These are phyloP conservation scores for Schrankia costaestrigalis DNA, from an alignment of 2,888 invertebrate genomes.

Conservation along the genomic window DNA sequence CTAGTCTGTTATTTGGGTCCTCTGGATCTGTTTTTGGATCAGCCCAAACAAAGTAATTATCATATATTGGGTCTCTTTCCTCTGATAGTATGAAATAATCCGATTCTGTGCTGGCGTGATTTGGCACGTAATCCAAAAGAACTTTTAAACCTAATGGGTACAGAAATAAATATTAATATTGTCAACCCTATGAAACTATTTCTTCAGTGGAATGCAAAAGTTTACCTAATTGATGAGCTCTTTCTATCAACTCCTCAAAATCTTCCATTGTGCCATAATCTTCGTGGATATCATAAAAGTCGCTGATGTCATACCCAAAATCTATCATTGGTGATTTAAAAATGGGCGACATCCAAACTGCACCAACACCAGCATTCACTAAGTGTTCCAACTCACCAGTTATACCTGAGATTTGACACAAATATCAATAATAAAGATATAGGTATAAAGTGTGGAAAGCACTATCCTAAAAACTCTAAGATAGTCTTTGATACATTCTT, in stretches of 20 bases:
- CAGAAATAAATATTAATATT: not conserved
- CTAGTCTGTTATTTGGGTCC: slow-evolving; percentile 35
- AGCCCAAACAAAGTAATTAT: slow-evolving; percentile 88
- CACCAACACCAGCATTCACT: slow-evolving; percentile 83
- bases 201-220: not conserved
- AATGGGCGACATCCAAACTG: slow-evolving; percentile 90
- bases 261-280: slow-evolving; percentile 86
- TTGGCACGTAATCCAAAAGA: slow-evolving; percentile 83
- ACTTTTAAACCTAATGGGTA: slow-evolving; percentile 56
- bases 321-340: slow-evolving; percentile 90
- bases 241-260: slow-evolving; percentile 78
- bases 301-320: slow-evolving; percentile 90
- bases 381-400: slow-evolving; percentile 79
- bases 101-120: slow-evolving; percentile 85
- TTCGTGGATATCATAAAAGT: slow-evolving; percentile 85
- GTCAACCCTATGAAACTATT: not conserved
- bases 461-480: not conserved
- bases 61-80: slow-evolving; percentile 79
- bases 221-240: slow-evolving; percentile 73
- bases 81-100: slow-evolving; percentile 89
- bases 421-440: too few relatives aligned
- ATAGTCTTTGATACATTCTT: not conserved
- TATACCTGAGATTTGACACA: slow-evolving; percentile 58
- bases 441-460: not conserved
- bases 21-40: slow-evolving; percentile 67